Conservation (phyloP, 2,113 vertebrate species). For the Nestor notabilis region DNA sequence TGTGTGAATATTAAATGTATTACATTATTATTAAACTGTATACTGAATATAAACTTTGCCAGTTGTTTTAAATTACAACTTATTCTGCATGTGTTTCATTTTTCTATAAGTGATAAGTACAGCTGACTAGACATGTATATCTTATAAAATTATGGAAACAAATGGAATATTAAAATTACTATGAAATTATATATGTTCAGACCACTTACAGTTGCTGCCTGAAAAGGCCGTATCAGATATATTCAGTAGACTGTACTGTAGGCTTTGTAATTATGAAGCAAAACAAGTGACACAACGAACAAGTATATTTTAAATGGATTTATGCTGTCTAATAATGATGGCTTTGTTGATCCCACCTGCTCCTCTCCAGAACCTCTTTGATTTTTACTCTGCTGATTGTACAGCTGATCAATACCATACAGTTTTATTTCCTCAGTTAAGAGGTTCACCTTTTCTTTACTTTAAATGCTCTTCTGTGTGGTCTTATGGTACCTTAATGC, state of each 20-base stretch:
- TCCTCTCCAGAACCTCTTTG: neutral
- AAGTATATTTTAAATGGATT: neutral
- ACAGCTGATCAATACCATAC: neutral
- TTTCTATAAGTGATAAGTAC: neutral
- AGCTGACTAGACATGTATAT: neutral
- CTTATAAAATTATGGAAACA: neutral
- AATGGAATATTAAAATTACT: neutral
- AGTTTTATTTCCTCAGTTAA: neutral
- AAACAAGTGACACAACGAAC: neutral
- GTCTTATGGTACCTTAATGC: neutral
- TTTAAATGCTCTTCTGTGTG: neutral
- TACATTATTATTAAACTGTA: neutral
- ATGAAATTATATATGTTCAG: neutral
- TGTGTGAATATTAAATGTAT: neutral
- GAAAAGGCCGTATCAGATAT: neutral
- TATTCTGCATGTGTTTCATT: neutral
- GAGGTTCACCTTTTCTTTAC: neutral
- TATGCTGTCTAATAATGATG: neutral
- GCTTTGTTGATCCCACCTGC: neutral
- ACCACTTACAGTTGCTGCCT: neutral
- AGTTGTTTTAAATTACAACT: neutral
- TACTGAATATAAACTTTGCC: neutral
- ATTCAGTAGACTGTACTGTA: neutral
- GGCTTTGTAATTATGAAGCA: neutral
- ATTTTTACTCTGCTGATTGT: neutral